These are phyloP conservation scores for Magallana ariakensis DNA, from an alignment of 1,140 invertebrate genomes.

Conservation along the genomic window DNA sequence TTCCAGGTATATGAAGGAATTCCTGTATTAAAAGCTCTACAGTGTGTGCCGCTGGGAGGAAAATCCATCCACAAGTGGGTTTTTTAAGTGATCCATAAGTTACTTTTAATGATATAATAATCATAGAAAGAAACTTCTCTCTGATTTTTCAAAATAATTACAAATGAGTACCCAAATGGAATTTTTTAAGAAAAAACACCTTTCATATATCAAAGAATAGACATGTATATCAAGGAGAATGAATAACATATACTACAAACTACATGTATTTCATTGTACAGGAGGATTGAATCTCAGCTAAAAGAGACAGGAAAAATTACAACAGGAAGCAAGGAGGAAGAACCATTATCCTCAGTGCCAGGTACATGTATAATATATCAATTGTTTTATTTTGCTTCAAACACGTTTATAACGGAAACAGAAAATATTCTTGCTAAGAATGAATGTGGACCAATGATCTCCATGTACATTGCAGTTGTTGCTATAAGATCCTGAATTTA, in stretches of 20 bases:
- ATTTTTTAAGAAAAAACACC: background rate
- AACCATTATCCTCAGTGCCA: slow-evolving; percentile 67
- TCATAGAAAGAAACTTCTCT: background rate
- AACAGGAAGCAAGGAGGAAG: slow-evolving; percentile 64
- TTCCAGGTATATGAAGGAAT: slow-evolving; percentile 86
- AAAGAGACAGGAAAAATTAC: slow-evolving; percentile 68
- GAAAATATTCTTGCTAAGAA: too few species aligned
- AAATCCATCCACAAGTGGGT: slow-evolving; percentile 76
- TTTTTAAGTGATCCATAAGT: background rate
- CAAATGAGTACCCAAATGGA: too few species aligned
- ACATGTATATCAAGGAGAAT: too few species aligned
- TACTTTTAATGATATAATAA: background rate
- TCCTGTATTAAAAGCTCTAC: slow-evolving; percentile 89
- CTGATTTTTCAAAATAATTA: background rate
- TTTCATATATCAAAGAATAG: too few species aligned
- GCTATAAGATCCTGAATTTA: too few species aligned
- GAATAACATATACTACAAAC: too few species aligned
- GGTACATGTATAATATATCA: slow-evolving; percentile 56
- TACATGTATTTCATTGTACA: slow-evolving; percentile 49
- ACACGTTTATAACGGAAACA: too few species aligned
- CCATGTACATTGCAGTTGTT: too few species aligned
- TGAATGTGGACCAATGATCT: too few species aligned
- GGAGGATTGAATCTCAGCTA: slow-evolving; percentile 69
- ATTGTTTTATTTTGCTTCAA: too few species aligned
- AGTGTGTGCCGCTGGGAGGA: slow-evolving; percentile 87